Conservation (phyloP, 2,888 invertebrate species). For the Caenorhabditis uteleia region DNA sequence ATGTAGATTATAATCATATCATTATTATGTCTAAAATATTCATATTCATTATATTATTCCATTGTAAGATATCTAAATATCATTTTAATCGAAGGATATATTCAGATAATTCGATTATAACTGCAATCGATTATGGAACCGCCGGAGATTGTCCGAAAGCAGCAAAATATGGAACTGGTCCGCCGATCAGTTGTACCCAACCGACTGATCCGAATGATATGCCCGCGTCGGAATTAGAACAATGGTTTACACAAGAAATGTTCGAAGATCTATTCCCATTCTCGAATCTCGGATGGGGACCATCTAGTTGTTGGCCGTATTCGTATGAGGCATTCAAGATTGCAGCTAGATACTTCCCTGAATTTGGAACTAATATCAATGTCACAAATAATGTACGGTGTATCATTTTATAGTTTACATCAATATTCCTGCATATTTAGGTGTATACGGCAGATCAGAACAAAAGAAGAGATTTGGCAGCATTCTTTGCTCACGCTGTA, state of each 20-base stretch:
- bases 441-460: conserved; percentile 53
- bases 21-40: too few relatives aligned
- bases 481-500: conserved; percentile 64
- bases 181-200: conserved; percentile 41
- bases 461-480: conserved; percentile 56
- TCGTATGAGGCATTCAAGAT: conserved; percentile 63
- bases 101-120: conserved; percentile 34
- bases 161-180: conserved; percentile 47
- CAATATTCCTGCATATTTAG: conserved; percentile 16
- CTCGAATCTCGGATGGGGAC: conserved; percentile 65
- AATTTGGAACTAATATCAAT: conserved; percentile 55
- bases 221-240: conserved; percentile 48
- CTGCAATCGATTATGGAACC: conserved; percentile 21
- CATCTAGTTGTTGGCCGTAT: conserved; percentile 58
- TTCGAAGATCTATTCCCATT: conserved; percentile 62
- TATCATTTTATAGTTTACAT: background rate
- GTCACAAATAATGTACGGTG: conserved; percentile 44
- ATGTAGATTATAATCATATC: too few relatives aligned
- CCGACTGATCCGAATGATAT: conserved; percentile 58
- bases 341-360: conserved; percentile 61
- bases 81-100: too few relatives aligned
- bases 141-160: conserved; percentile 39
- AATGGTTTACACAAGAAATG: conserved; percentile 59
- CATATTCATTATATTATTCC: too few relatives aligned
- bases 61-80: too few relatives aligned